Evolutionary conservation across 2,888 invertebrate species (phyloP).

Genomic region (Lepidocyrtoides sp.): DNA sequence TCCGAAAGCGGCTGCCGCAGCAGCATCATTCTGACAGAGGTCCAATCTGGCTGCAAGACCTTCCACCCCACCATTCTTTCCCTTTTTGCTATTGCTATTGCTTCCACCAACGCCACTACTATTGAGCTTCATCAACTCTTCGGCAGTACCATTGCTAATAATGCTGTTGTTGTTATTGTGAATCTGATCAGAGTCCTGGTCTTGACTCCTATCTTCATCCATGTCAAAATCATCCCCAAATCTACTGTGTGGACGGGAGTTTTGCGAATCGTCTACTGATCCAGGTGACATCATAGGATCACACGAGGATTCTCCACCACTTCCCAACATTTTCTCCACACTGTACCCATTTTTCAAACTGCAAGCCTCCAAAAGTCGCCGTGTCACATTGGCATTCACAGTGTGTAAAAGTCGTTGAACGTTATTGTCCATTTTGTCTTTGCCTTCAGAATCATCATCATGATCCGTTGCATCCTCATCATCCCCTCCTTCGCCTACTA

Average conservation of each 20-base stretch:
- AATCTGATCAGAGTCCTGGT: slow-evolving; percentile 82
- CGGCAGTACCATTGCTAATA: slow-evolving; percentile 81
- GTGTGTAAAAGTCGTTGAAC: slow-evolving; percentile 92
- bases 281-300: slow-evolving; percentile 75
- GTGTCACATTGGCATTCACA: slow-evolving; percentile 92
- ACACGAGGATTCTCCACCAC: slow-evolving; percentile 71
- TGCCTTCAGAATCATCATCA: slow-evolving; percentile 81
- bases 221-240: slow-evolving; percentile 70
- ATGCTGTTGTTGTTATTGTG: slow-evolving; percentile 84
- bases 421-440: slow-evolving; percentile 85
- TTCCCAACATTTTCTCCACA: slow-evolving; percentile 75
- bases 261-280: slow-evolving; percentile 64
- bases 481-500: slow-evolving; percentile 9
- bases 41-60: slow-evolving; percentile 87
- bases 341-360: slow-evolving; percentile 89
- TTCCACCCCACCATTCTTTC: slow-evolving; percentile 86
- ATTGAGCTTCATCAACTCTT: slow-evolving; percentile 76
- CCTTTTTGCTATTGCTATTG: slow-evolving; percentile 76
- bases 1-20: slow-evolving; percentile 67
- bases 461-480: slow-evolving; percentile 79
- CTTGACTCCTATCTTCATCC: slow-evolving; percentile 75
- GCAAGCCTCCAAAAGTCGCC: slow-evolving; percentile 90
- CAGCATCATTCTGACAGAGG: slow-evolving; percentile 85
- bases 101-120: slow-evolving; percentile 52
- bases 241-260: slow-evolving; percentile 74